Evolutionary conservation across 2,888 invertebrate genomes (phyloP), one percentile per base, ranked within the genome.

Genomic region (Nemurella pictetii): DNA sequence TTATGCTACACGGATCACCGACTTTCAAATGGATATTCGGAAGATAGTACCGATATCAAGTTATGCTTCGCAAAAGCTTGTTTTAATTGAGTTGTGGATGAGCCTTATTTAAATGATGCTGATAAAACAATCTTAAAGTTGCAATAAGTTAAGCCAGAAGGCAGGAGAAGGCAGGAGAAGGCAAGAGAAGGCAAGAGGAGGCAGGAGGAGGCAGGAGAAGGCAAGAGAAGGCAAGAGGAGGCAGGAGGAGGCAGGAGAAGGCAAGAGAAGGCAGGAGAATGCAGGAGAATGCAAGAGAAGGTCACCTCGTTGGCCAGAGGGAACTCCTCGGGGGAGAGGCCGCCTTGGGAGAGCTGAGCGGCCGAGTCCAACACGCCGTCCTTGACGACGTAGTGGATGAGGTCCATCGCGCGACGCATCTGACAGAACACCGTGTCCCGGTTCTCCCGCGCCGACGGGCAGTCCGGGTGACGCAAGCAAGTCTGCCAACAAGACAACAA

Each of bases 341-440:
- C 85, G 26, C 85, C 84, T 55, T 84, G 84, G 7, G 83, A 83
- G 26, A 88, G 87, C 72, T 88, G 87, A 12, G 89, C 88, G 36
- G 88, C 89, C 2, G 92, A 91, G 89, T 94, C 93, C 89, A 96
- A 91, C 75, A 98, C 95, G n/a, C 98, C 98, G 90, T 99, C 99
- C 89, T 98, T 97, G 80, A 99, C 97, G 86, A 99, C 98, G 90
- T 97, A 97, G 91, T 99, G 98, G 88, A 99, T 97, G 87, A 99
- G 93, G 91, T 99, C 98, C 95, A 99, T 96, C 29, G 99, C 98
- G 87, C 98, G 94, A 86, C 98, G 93, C 96, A 99, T 99, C 91
- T 98, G 98, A 90, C 97, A 97, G 92, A 99, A 99, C 80, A 99
- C 98, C 0, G 98, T 98, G 90, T 99, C 99, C 9, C 99, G 94